Evolutionary conservation across 2,888 invertebrate species (phyloP), one percentile per base, ranked within the genome.

Genomic region (Sicus ferrugineus): DNA sequence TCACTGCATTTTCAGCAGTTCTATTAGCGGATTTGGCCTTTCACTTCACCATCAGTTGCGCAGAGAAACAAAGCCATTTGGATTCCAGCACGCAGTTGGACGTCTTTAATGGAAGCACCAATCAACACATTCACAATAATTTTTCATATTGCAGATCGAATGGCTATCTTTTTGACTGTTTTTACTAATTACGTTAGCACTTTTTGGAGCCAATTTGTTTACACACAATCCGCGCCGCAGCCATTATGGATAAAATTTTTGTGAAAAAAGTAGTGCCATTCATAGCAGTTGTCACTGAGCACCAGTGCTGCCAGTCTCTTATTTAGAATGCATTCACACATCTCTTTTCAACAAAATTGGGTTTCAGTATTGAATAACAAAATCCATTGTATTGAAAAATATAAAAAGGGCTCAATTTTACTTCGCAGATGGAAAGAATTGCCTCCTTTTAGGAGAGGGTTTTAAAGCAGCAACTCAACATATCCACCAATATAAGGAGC

Each of bases 221-320:
- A 73, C 67, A 66, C 23, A 61, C 63, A 58, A 26, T 62, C 38
- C 46, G 67, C 65, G 64, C 67, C 50, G 69, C 73, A 58, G 73
- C 73, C 73, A 73, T 73, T 71, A 68, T 66, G 50, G 69, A 73
- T 64, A 71, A 72, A 67, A 59, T 54, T 64, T 66, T 56, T 46
- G 19, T 48, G 66, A 59, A 67, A 62, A 38, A 58, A 68, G 65
- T 72, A 69, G 16, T 69, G 69, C 72, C 72, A 68, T 14, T 58
- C 34, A 9, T 3, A 52, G 0, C 26, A 31, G 2, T 28, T 69
- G 69, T 71, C 69, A 71, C 11, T 54, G 34, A 28, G 11, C 2
- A 14, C 4, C 50, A 62, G 54, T 66, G 65, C 26, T 66, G 69
- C 66, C 69, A 69, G 30, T 3, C 16, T 46, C 56, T 72, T 73